Evolutionary conservation across 2,113 vertebrate species (phyloP), one percentile per base, ranked within the genome.

Genomic region (Anoura caudifer): DNA sequence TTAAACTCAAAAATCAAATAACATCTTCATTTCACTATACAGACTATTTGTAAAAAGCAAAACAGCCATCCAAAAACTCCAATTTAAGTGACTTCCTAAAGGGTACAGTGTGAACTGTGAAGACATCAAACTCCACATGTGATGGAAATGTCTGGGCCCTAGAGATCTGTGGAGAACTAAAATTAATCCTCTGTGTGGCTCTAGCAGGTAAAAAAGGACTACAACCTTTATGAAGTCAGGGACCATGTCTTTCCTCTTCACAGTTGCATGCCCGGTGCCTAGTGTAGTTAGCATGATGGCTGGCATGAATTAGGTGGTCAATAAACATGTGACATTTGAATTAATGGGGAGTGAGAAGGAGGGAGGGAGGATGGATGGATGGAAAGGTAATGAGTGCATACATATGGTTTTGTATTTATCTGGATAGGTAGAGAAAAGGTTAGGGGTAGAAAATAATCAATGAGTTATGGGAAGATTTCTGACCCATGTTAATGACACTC

Each of bases 1-100:
- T 91, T 92, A 59, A 87, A 47, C 72, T 94, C 41, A 85, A 88
- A 93, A 93, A 77, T 36, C 38, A 56, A 92, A 93, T 88, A 93
- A n/a, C 65, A 93, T 77, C n/a, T 88, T 81, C 63, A 95, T 88
- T 92, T 31, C 33, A 85, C 11, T 67, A 22, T 90, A 65, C 5
- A 87, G 59, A 69, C 79, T 59, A 75, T 82, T 91, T 88, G 4
- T 59, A 36, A 92, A 93, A 94, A 95, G 26, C 41, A 77, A 76
- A 75, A 45, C 20, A 50, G 70, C 17, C 22, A 96, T 69, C 15
- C 43, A 92, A 85, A 70, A 65, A 61, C 45, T 77, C 28, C 56
- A 86, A 73, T 22, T 50, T 73, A 77, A 91, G n/a, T 83, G 54
- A 80, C 33, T 89, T 86, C 85, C 15, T 20, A 87, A 86, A 73